These are phyloP conservation scores for Myoxocephalus aenaeus DNA, from an alignment of 2,797 vertebrate genomes.

Conservation along the genomic window DNA sequence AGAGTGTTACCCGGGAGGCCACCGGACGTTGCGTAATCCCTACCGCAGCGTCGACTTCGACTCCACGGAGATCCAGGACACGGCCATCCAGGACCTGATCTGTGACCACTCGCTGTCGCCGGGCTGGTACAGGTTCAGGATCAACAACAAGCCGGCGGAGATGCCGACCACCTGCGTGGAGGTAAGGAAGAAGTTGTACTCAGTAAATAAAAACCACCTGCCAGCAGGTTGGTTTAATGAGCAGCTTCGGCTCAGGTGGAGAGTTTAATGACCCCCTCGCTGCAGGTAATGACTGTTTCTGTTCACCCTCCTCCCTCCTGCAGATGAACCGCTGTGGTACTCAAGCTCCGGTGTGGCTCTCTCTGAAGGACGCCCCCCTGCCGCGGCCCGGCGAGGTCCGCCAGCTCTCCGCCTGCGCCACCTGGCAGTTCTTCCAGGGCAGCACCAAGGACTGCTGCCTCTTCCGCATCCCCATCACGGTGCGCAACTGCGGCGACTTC, in stretches of 20 bases:
- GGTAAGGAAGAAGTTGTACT: constrained; percentile 63
- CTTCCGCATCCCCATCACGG: constrained; percentile 79
- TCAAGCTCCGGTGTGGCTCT: constrained; percentile 86
- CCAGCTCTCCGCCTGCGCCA: constrained; percentile 81
- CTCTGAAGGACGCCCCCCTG: constrained; percentile 74
- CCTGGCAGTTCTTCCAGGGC: constrained; percentile 82
- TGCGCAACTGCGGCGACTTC: constrained; percentile 83
- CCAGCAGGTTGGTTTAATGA: constrained; percentile 40
- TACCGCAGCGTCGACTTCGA: constrained; percentile 84
- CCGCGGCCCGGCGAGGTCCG: constrained; percentile 74
- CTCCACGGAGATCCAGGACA: constrained; percentile 86
- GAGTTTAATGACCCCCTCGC: constrained; percentile 38
- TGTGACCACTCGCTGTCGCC: constrained; percentile 86
- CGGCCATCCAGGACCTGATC: constrained; percentile 82
- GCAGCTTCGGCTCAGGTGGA: constrained; percentile 47
- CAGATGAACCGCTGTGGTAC: constrained; percentile 89
- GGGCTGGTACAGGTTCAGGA: constrained; percentile 86
- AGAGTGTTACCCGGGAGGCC: constrained; percentile 83
- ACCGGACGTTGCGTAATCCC: constrained; percentile 75
- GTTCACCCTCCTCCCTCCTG: neutral
- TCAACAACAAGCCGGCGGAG: constrained; percentile 81
- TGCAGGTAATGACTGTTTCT: constrained; percentile 56
- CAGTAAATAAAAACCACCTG: neutral
- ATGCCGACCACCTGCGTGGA: constrained; percentile 89
- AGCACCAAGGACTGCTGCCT: constrained; percentile 84